Percentiles rank a stretch among this genome's conserved stretches.
Conservation (phyloP, 2,797 vertebrate species). For the Pterois miles region DNA sequence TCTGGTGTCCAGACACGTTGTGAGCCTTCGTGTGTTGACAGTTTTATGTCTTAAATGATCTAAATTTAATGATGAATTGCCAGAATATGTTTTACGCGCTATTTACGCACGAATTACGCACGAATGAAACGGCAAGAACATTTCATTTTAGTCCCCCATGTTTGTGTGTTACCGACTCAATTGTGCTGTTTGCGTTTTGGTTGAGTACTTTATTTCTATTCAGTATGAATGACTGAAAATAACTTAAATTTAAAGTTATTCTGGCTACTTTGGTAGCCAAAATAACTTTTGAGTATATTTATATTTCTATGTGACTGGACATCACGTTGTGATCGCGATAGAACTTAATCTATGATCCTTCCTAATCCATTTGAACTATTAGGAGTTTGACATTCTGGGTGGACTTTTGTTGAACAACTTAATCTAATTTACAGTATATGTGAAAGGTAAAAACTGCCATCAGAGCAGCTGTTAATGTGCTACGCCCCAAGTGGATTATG, state of each 20-base stretch:
- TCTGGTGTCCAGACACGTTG: background rate
- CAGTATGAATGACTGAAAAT: background rate
- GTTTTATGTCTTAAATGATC: background rate
- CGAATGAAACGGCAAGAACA: background rate
- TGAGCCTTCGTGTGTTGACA: background rate
- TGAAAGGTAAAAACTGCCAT: background rate
- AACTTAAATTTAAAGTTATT: background rate
- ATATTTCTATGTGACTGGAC: background rate
- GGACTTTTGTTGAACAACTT: background rate
- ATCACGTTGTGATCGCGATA: background rate
- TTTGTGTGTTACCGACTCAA: background rate
- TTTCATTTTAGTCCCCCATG: accelerated
- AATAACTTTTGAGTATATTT: background rate
- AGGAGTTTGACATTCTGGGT: background rate
- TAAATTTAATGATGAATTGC: background rate
- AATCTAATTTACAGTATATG: background rate
- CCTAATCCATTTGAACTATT: background rate
- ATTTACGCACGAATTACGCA: slow-evolving; percentile 38
- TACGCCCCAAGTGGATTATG: slow-evolving; percentile 35
- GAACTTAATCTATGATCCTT: background rate
- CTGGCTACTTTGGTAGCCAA: background rate
- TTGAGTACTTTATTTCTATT: background rate
- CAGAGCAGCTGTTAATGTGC: slow-evolving; percentile 26
- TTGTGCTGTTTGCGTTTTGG: background rate
- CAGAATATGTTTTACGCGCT: slow-evolving; percentile 26